phyloP scores from a whole-genome alignment of 23 tunicate genomes.

The Oikopleura dioica region DNA sequence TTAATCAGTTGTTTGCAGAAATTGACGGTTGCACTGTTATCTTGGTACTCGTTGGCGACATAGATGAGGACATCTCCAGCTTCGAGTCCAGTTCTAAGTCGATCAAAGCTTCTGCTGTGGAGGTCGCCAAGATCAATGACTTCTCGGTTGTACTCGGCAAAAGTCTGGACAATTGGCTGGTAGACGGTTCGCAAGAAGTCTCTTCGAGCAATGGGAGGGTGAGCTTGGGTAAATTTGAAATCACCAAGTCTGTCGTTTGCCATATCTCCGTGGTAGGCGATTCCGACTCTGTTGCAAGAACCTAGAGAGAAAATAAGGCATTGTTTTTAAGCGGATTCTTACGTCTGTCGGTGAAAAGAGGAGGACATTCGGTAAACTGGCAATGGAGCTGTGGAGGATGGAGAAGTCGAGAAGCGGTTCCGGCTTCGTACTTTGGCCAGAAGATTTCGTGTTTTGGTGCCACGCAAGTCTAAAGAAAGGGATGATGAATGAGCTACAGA shows the following conservation, averaged over 20 bases:
- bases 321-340: background rate
- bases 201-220: background rate
- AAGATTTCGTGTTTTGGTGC: background rate
- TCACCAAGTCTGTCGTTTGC: background rate
- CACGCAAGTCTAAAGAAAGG: too few species aligned
- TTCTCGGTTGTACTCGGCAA: background rate
- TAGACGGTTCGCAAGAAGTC: background rate
- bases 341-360: background rate
- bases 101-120: too few species aligned
- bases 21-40: background rate
- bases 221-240: background rate
- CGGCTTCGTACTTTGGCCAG: background rate
- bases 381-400: background rate
- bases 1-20: background rate
- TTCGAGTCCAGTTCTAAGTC: background rate
- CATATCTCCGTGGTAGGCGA: background rate
- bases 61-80: background rate
- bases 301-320: background rate
- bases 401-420: background rate
- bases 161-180: background rate
- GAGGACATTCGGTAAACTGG: background rate
- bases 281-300: background rate
- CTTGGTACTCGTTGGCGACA: background rate
- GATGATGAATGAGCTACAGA: too few species aligned
- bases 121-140: background rate